Conservation (phyloP, 2,888 invertebrate species). For the Rhingia campestris region DNA sequence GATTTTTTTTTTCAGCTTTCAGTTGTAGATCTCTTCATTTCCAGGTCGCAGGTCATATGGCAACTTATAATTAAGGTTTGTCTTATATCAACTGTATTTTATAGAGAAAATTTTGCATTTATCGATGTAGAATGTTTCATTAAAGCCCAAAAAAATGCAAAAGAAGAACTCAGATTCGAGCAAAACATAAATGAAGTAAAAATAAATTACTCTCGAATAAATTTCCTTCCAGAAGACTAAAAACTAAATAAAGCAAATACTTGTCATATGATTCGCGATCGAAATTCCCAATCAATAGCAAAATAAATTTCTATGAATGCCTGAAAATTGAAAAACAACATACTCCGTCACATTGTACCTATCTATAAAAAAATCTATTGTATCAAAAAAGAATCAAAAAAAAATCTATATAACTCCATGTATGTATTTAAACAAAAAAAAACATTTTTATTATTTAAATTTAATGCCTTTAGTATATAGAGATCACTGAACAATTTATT, state of each 20-base stretch:
- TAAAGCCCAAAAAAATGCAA: too few relatives aligned
- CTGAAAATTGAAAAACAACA: not conserved
- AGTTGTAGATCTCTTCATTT: not conserved
- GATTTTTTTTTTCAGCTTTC: not conserved
- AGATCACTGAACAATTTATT: constrained; percentile 3
- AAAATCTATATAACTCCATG: not conserved
- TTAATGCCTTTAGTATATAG: not conserved
- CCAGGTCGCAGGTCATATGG: constrained; percentile 20
- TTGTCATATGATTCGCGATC: not conserved
- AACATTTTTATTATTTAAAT: not conserved
- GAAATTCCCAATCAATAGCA: not conserved
- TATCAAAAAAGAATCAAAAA: not conserved
- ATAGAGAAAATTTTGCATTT: too few relatives aligned
- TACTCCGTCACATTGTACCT: constrained; percentile 66
- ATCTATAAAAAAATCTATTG: constrained; percentile 42
- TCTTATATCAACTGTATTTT: too few relatives aligned
- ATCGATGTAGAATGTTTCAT: too few relatives aligned
- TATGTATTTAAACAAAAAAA: not conserved
- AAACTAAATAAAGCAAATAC: not conserved
- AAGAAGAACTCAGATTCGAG: too few relatives aligned
- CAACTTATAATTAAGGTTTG: not conserved
- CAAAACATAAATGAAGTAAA: too few relatives aligned
- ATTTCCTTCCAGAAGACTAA: not conserved
- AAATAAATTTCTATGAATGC: not conserved
- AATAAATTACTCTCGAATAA: too few relatives aligned